Base-by-base conservation (phyloP, 2,797 vertebrate species). In the Danio tinwini region DNA sequence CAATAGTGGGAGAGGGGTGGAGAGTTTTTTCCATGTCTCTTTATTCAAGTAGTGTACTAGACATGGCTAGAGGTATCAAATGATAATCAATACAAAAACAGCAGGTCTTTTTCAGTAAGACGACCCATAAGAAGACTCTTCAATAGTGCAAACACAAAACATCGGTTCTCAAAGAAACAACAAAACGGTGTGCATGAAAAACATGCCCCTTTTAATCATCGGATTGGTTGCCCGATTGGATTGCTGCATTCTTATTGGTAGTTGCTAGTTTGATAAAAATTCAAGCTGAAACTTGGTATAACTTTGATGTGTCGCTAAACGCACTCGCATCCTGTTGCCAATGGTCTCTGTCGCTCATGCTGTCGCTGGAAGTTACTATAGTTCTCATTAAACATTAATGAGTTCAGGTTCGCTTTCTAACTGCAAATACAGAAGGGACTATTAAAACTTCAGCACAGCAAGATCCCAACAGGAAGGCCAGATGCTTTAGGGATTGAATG, bases 51-150 rank as follows among this genome's bases (percentile, higher is more conserved):
- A 17, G 75, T 77, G 67, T 17, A 21, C 45, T 55, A 68, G 62
- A 83, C 86, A 78, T 70, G 82, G 81, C 86, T 37, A 1, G 77
- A 85, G 78, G 85, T 77, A 78, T 84, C 80, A 76, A 87, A 86
- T 14, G 80, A 77, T 88, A 91, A 91, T 91, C 88, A 58, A 90
- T 93, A 85, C 85, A 88, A 86, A 90, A 90, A 87, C 84, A 89
- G 86, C 82, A 81, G 62, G 82, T 65, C 72, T 14, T 69, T 83
- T 85, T 69, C 11, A 78, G 82, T 78, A 80, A 76, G 72, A 62
- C 44, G 1, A 67, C 45, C 44, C 13, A 21, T 49, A 67, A 49
- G 17, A 21, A 74, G 72, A 81, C 85, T 82, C 81, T 86, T 89
- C 86, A 85, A 86, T 84, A 88, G 82, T 72, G 75, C 85, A 85